These are phyloP conservation scores for Phylloscopus trochilus DNA, from an alignment of 2,113 vertebrate genomes.

Conservation along the genomic window DNA sequence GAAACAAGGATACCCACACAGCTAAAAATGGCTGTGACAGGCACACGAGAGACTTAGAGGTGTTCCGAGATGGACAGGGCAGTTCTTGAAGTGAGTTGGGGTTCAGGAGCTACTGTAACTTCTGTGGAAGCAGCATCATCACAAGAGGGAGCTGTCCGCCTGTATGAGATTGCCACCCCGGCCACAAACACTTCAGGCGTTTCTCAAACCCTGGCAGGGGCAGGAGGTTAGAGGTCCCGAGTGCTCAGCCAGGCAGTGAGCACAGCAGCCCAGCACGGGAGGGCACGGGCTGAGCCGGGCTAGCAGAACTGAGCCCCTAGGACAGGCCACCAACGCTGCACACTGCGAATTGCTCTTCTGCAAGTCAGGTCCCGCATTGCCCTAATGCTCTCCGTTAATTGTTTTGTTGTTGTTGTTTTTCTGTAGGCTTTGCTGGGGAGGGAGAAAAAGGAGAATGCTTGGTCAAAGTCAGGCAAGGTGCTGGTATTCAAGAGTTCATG, in stretches of 20 bases:
- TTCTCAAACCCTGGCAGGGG: neutral
- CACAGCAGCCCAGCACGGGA: neutral
- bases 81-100: neutral
- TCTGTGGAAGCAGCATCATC: neutral
- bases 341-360: neutral
- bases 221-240: neutral
- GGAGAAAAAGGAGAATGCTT: neutral
- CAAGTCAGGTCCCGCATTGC: neutral
- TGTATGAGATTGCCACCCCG: slow-evolving; percentile 1
- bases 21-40: neutral
- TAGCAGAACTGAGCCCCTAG: neutral
- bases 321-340: neutral
- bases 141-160: slow-evolving; percentile 58
- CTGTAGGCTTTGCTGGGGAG: neutral
- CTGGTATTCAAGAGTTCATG: neutral
- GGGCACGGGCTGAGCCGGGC: neutral
- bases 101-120: neutral
- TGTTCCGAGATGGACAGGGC: neutral
- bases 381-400: neutral
- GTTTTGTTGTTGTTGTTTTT: neutral
- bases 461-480: neutral
- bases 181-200: neutral
- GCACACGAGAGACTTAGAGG: neutral
- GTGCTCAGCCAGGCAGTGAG: neutral
- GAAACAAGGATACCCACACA: neutral